Conservation (phyloP, 2,113 vertebrate genomes). For the Nestor notabilis region DNA sequence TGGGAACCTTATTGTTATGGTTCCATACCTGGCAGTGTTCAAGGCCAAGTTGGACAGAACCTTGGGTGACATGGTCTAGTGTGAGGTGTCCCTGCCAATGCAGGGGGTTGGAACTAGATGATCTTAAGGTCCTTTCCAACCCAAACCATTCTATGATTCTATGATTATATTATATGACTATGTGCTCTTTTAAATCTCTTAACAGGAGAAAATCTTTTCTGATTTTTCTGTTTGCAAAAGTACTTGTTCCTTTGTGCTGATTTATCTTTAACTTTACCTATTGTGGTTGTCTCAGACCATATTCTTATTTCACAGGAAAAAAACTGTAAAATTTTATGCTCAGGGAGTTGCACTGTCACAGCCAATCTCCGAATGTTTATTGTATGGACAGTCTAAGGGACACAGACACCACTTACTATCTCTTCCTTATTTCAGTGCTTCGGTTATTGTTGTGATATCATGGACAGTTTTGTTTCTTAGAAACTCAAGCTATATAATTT, state of each 20-base stretch:
- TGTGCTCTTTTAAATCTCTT: neutral
- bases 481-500: neutral
- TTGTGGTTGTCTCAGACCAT: neutral
- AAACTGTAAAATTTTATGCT: neutral
- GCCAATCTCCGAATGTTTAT: neutral
- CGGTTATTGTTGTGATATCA: neutral
- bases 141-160: too few relatives aligned
- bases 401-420: neutral
- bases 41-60: too few relatives aligned
- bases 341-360: neutral
- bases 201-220: neutral
- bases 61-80: too few relatives aligned
- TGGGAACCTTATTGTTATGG: neutral
- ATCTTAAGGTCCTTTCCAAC: too few relatives aligned
- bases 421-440: neutral
- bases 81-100: too few relatives aligned
- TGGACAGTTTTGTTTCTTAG: neutral
- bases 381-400: neutral
- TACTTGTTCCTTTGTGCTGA: fast-evolving
- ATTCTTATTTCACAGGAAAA: neutral
- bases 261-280: neutral
- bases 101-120: too few relatives aligned
- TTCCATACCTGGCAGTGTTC: too few relatives aligned
- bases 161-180: too few relatives aligned
- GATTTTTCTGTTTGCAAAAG: neutral